Evolutionary conservation across 2,113 vertebrate genomes (phyloP).

Genomic region (Apistogramma diplotaenia): DNA sequence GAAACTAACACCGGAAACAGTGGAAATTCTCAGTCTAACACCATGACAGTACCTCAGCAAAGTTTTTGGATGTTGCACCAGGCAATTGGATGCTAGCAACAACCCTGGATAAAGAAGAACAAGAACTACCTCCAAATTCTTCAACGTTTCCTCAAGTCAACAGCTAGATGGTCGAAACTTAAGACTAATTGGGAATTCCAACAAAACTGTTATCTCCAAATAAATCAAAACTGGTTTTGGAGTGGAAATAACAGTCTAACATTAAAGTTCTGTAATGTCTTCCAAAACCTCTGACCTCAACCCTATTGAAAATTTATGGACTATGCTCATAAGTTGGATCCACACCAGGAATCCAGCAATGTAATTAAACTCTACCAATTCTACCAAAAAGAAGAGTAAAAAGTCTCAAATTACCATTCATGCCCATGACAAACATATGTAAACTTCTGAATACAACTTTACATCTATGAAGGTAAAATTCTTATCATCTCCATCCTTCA

Average conservation of each 20-base stretch:
- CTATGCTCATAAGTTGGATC: neutral
- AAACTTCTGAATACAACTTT: neutral
- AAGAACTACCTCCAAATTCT: neutral
- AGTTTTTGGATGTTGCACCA: too few relatives aligned
- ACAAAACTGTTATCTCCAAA: neutral
- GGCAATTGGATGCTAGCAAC: too few relatives aligned
- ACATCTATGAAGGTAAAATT: neutral
- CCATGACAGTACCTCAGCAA: too few relatives aligned
- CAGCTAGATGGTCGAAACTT: neutral
- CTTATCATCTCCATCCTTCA: conserved; percentile 20
- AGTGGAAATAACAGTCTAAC: neutral
- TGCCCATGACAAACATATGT: neutral
- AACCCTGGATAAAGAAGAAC: too few relatives aligned
- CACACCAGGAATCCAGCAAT: neutral
- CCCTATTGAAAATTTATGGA: neutral
- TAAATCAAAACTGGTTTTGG: neutral
- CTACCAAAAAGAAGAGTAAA: neutral
- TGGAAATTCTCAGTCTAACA: too few relatives aligned
- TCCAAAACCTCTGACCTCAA: neutral
- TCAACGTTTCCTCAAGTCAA: neutral
- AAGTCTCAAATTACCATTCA: neutral
- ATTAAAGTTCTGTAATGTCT: neutral
- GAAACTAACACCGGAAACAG: too few relatives aligned
- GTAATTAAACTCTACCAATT: neutral
- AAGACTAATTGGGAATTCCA: neutral